Conservation (phyloP, 2,797 vertebrate species). For the Melanogrammus aeglefinus region DNA sequence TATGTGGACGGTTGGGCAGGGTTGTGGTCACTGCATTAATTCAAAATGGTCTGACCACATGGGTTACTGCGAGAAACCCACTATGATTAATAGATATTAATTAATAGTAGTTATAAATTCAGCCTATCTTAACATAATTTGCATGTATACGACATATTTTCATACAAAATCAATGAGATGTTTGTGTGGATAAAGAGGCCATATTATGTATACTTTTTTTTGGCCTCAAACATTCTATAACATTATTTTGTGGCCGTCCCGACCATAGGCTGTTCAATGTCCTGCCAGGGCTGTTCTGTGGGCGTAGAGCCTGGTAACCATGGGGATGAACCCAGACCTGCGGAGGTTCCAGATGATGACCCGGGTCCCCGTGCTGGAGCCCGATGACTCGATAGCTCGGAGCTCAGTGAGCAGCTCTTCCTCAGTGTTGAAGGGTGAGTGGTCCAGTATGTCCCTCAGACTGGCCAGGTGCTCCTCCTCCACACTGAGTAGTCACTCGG, state of each 20-base stretch:
- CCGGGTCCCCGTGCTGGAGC: slow-evolving; percentile 80
- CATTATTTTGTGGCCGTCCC: background rate
- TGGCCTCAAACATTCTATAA: too few relatives aligned
- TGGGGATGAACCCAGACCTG: slow-evolving; percentile 65
- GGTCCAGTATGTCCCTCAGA: slow-evolving; percentile 80
- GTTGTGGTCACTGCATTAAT: too few relatives aligned
- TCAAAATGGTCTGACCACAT: too few relatives aligned
- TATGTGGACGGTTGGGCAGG: too few relatives aligned
- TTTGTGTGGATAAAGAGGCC: background rate
- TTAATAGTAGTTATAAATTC: background rate
- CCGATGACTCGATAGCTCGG: slow-evolving; percentile 62
- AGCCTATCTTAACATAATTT: background rate
- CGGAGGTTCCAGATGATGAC: slow-evolving; percentile 96
- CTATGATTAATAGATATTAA: background rate
- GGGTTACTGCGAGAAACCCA: too few relatives aligned
- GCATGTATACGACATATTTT: background rate
- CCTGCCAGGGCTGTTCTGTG: too few relatives aligned
- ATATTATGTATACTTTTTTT: background rate
- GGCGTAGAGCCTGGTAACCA: background rate
- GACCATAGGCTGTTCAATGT: too few relatives aligned
- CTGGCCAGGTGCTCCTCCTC: slow-evolving; percentile 70
- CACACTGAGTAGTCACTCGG: slow-evolving; percentile 40
- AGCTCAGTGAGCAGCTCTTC: slow-evolving; percentile 80
- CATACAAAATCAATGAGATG: background rate
- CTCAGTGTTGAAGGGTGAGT: slow-evolving; percentile 81